phyloP scores from a whole-genome alignment of 2,113 vertebrate genomes.

The Hystrix cristata region DNA sequence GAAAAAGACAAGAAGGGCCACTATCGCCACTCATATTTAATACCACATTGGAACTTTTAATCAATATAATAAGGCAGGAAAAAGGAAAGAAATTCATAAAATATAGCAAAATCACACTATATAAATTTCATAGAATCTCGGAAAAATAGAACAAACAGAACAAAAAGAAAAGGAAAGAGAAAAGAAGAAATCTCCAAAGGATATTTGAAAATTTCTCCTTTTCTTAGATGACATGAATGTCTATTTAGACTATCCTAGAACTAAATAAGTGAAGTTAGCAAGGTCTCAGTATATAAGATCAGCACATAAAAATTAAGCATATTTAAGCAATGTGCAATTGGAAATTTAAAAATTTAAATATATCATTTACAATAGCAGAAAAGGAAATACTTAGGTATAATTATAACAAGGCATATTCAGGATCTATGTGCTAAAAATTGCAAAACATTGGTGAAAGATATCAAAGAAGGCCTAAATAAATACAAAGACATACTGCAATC shows the following conservation, averaged over 20 bases:
- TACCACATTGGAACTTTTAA: background rate
- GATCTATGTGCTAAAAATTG: background rate
- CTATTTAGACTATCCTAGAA: constrained; percentile 35
- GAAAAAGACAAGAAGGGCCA: background rate
- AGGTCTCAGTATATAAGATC: background rate
- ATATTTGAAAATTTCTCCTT: background rate
- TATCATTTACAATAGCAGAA: background rate
- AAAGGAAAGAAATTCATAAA: background rate
- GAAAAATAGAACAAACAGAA: background rate
- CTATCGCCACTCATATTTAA: background rate
- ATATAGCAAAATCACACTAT: background rate
- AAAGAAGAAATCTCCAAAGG: background rate
- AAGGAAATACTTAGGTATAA: constrained; percentile 32
- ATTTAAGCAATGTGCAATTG: background rate
- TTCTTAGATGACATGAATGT: background rate
- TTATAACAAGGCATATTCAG: background rate
- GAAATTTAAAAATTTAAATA: background rate
- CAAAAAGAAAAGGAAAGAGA: background rate
- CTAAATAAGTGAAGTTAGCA: background rate
- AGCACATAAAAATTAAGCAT: background rate
- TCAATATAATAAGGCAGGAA: background rate
- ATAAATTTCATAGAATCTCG: background rate
- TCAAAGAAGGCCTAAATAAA: background rate
- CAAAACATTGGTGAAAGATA: background rate
- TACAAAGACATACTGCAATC: background rate